These are phyloP conservation scores for Hetaerina titia DNA, from an alignment of 2,888 invertebrate species.

Conservation along the genomic window DNA sequence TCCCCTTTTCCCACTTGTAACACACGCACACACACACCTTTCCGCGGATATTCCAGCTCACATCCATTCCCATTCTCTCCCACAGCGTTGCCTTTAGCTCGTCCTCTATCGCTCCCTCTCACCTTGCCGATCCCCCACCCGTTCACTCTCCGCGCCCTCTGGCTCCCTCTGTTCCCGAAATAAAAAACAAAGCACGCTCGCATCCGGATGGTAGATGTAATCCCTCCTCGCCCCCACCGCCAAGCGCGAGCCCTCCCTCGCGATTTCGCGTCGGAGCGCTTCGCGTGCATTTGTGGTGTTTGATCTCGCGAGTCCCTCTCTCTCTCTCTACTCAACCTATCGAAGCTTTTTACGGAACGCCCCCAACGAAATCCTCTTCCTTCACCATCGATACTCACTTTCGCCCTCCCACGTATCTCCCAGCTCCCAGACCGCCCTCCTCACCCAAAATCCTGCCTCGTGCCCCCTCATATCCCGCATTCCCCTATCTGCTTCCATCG, in stretches of 20 bases:
- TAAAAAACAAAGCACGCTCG: neutral
- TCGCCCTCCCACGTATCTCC: neutral
- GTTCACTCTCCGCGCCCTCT: neutral
- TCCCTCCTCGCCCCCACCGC: neutral
- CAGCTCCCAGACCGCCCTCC: neutral
- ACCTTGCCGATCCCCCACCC: no score
- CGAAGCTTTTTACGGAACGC: neutral
- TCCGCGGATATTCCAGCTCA: neutral
- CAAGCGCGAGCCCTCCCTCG: neutral
- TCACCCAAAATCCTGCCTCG: neutral
- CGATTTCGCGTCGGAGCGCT: neutral
- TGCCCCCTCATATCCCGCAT: neutral
- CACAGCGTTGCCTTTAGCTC: no score
- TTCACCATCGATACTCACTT: constrained; percentile 2
- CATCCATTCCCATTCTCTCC: neutral
- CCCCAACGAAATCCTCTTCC: neutral
- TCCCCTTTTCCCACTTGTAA: neutral
- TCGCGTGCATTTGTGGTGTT: constrained; percentile 48
- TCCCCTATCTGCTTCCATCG: neutral
- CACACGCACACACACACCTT: neutral
- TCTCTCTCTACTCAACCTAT: neutral
- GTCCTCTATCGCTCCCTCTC: neutral
- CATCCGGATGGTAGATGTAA: neutral
- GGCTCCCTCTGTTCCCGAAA: neutral
- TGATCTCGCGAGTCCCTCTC: constrained; percentile 31